Evolutionary conservation across 2,113 vertebrate species (phyloP), one percentile per base, ranked within the genome.

Genomic region (Ardeotis arabs): DNA sequence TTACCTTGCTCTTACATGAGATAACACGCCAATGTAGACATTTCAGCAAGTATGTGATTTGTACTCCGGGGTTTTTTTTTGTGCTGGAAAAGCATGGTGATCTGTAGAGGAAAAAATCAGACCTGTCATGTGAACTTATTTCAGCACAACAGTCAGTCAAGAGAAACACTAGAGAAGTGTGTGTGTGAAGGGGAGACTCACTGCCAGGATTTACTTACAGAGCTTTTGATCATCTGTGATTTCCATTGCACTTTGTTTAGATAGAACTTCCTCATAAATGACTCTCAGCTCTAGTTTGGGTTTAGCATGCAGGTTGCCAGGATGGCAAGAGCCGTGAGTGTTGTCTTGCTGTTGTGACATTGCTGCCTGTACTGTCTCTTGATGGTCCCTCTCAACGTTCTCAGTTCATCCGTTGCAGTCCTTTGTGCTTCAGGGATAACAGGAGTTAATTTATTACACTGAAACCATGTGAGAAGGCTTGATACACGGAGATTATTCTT

Each of bases 21-120:
- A 88, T 91, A 94, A 88, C 55, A 73, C 44, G 92, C 82, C 85
- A 92, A 66, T 81, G 27, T 67, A 76, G 90, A 70, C 82, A 70
- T 95, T 95, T 95, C 93, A 96, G 50, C 92, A 83, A 91, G 63
- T 67, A 50, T 58, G 41, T 68, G 60, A 88, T 94, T 97, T 93
- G 87, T 87, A 69, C 45, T 93, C 1, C 0, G 49, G 49, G 44
- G 47, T 1, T 7, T n/a, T 68, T 41, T 41, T 79, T 90, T 96
- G 50, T 80, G 78, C 72, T 84, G 85, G 90, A 91, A 80, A 91
- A 91, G 53, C 37, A 59, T 53, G 29, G 72, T 93, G 87, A 86
- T 91, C 63, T 86, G 87, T 67, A 85, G 44, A 80, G 88, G 92
- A 80, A 90, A 89, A 94, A 95, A 77, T 67, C 63, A 82, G 78